These are phyloP conservation scores for Lepidocyrtoides sp. DNA, from an alignment of 2,888 invertebrate genomes.

Conservation along the genomic window DNA sequence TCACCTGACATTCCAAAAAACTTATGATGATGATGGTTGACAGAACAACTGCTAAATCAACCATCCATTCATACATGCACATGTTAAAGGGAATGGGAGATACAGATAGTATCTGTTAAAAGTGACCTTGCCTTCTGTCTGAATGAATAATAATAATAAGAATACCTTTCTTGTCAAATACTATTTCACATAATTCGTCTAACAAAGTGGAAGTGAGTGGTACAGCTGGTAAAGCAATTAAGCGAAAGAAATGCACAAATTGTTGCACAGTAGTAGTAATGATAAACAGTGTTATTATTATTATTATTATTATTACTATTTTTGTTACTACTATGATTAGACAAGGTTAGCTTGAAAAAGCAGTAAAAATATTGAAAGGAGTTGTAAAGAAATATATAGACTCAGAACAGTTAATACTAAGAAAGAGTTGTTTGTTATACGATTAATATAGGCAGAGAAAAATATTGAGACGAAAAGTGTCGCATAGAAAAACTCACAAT, in stretches of 20 bases:
- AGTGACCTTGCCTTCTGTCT: not conserved
- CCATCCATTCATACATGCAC: not conserved
- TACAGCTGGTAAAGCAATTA: constrained; percentile 32
- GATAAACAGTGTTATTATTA: not conserved
- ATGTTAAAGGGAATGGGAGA: not conserved
- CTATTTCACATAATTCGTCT: not conserved
- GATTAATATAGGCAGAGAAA: not conserved
- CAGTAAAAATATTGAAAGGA: too few species aligned
- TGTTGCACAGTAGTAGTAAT: not conserved
- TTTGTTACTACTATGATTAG: not conserved
- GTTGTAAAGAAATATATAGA: not conserved
- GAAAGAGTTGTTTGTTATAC: not conserved
- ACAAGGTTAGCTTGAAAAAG: too few species aligned
- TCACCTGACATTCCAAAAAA: not conserved
- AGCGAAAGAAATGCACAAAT: constrained; percentile 11
- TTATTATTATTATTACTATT: not conserved
- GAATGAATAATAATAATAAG: too few species aligned
- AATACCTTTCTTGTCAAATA: not conserved
- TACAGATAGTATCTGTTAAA: not conserved
- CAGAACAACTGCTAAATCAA: not conserved
- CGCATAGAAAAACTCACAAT: not conserved
- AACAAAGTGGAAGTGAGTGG: not conserved
- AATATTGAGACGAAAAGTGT: not conserved
- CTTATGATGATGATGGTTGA: not conserved
- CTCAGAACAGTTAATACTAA: not conserved